phyloP scores from a whole-genome alignment of 2,797 vertebrate genomes.

The Nannoperca obscura region DNA sequence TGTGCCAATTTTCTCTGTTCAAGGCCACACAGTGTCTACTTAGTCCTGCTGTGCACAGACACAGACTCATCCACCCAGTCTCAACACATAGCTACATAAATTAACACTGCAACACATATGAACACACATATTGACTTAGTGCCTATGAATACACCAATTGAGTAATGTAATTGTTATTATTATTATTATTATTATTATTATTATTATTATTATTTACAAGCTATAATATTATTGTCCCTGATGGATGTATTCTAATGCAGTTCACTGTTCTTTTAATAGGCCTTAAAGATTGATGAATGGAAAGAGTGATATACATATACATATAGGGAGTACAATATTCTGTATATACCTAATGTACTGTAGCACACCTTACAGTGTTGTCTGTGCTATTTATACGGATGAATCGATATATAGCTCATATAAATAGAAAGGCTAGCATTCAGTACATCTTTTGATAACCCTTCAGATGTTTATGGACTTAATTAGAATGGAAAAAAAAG shows the following conservation, averaged over 20 bases:
- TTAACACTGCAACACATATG: conserved; percentile 14
- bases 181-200: too few species aligned
- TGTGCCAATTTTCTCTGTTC: conserved; percentile 80
- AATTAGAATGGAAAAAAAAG: neutral
- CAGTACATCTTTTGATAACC: neutral
- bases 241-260: conserved; percentile 9
- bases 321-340: conserved; percentile 4
- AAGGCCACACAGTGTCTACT: conserved; percentile 62
- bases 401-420: neutral
- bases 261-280: conserved; percentile 5
- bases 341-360: neutral
- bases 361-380: neutral
- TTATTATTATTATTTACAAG: too few species aligned
- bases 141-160: neutral
- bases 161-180: neutral
- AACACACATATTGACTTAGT: conserved; percentile 20
- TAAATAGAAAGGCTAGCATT: neutral
- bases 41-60: conserved; percentile 45
- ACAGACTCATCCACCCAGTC: conserved; percentile 29
- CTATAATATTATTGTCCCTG: neutral
- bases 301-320: neutral
- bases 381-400: conserved; percentile 1
- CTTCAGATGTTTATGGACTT: conserved; percentile 18
- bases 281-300: conserved; percentile 1
- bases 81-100: conserved; percentile 9